A percentile compares a stretch with the other conserved stretches of the same genome.
phyloP scores from a whole-genome alignment of 1,140 invertebrate genomes.

The Gryllus bimaculatus region DNA sequence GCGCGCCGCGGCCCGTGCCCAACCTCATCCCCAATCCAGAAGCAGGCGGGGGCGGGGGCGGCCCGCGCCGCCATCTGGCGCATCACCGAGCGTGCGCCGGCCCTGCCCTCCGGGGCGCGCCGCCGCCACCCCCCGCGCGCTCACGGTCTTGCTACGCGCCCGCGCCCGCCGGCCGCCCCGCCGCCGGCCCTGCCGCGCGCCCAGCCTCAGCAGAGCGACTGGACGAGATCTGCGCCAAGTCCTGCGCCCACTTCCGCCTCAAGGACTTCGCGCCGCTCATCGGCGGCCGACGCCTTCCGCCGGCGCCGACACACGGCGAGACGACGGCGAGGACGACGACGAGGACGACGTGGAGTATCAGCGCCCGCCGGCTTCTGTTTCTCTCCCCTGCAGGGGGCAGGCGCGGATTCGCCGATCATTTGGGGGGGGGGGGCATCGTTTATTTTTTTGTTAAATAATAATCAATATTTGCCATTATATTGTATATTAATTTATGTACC shows the following conservation, averaged over 20 bases:
- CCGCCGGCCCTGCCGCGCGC: constrained; percentile 8
- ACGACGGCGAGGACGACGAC: not conserved
- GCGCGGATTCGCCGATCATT: too few species aligned
- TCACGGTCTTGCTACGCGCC: too few species aligned
- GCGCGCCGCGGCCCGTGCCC: constrained; percentile 49
- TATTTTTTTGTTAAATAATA: too few species aligned
- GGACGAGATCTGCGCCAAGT: constrained; percentile 37
- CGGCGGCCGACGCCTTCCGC: constrained; percentile 25
- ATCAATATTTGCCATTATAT: too few species aligned
- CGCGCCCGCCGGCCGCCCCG: not conserved
- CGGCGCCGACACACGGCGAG: not conserved
- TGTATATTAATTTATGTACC: too few species aligned
- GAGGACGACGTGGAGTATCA: not conserved
- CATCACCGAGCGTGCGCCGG: constrained; percentile 12
- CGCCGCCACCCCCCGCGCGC: constrained; percentile 7
- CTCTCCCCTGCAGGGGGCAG: too few species aligned
- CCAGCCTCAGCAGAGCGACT: constrained; percentile 34
- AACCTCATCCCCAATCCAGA: constrained; percentile 57
- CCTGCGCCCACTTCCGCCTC: constrained; percentile 34
- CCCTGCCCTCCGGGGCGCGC: not conserved
- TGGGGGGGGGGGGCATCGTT: too few species aligned
- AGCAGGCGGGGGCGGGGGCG: not conserved
- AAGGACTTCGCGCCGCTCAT: constrained; percentile 40
- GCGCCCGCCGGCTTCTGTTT: too few species aligned
- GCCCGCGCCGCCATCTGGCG: constrained; percentile 7